These are phyloP conservation scores for Dromius quadrimaculatus DNA, from an alignment of 2,888 invertebrate genomes.

Conservation along the genomic window DNA sequence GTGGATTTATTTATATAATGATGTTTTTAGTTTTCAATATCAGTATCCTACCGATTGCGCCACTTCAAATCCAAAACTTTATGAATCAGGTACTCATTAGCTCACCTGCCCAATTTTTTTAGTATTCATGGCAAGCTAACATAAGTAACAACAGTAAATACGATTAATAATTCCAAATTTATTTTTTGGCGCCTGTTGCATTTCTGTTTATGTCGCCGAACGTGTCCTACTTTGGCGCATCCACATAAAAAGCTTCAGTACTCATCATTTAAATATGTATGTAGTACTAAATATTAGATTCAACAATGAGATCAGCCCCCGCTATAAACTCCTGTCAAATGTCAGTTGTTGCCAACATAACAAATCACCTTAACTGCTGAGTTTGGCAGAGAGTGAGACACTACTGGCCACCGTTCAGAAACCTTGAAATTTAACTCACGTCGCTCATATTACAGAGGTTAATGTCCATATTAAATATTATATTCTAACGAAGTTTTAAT, in stretches of 20 bases:
- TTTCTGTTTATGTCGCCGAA: no score
- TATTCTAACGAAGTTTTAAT: conserved; percentile 28
- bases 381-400: conserved; percentile 42
- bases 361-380: conserved; percentile 48
- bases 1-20: no score
- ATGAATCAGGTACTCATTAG: no score
- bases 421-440: conserved; percentile 45
- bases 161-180: no score
- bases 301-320: conserved; percentile 52
- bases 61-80: no score
- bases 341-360: conserved; percentile 48
- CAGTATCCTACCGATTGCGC: no score
- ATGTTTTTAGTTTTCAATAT: no score
- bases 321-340: conserved; percentile 50
- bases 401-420: conserved; percentile 42
- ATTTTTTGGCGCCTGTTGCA: no score
- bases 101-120: no score
- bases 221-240: conserved; percentile 28
- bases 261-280: not conserved
- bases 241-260: conserved; percentile 26
- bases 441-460: conserved; percentile 52
- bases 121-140: no score
- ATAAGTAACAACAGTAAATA: no score
- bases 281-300: conserved; percentile 9
- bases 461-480: conserved; percentile 49